Evolutionary conservation across 1,140 invertebrate species (phyloP).

Genomic region (Micrasema minimum): DNA sequence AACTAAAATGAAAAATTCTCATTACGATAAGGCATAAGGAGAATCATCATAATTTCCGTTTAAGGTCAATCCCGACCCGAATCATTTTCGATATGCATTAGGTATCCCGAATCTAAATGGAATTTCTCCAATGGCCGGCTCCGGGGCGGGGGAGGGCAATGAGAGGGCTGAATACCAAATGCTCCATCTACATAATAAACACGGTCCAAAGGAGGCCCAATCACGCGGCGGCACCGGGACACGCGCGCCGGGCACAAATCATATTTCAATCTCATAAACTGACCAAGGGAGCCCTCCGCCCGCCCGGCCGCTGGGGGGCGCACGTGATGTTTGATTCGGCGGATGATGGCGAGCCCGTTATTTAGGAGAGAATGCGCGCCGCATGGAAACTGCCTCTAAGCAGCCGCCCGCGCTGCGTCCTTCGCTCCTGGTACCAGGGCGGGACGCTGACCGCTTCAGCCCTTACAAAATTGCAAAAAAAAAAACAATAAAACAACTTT

Average conservation of each 20-base stretch:
- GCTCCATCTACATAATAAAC: constrained; percentile 53
- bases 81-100: constrained; percentile 27
- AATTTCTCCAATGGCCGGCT: constrained; percentile 24
- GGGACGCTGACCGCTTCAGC: too few species aligned
- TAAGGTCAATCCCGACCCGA: constrained; percentile 15
- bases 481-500: too few species aligned
- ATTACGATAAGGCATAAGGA: constrained; percentile 6
- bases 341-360: constrained; percentile 48
- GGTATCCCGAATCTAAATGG: constrained; percentile 41
- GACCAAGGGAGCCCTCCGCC: constrained; percentile 45
- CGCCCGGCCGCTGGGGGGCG: constrained; percentile 12
- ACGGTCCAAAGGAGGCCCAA: constrained; percentile 44
- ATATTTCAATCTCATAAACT: constrained; percentile 55
- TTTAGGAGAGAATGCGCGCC: constrained; percentile 51
- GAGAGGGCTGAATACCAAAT: constrained; percentile 52
- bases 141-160: constrained; percentile 40
- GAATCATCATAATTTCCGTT: constrained; percentile 28
- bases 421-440: too few species aligned
- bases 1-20: constrained; percentile 4
- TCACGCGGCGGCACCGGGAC: constrained; percentile 49
- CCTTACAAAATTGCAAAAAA: too few species aligned
- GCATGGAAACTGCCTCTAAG: constrained; percentile 53
- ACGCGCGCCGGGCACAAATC: constrained; percentile 53
- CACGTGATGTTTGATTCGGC: constrained; percentile 52
- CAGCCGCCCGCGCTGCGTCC: too few species aligned